phyloP scores from a whole-genome alignment of 2,888 invertebrate species.

The Tetropium fuscum region DNA sequence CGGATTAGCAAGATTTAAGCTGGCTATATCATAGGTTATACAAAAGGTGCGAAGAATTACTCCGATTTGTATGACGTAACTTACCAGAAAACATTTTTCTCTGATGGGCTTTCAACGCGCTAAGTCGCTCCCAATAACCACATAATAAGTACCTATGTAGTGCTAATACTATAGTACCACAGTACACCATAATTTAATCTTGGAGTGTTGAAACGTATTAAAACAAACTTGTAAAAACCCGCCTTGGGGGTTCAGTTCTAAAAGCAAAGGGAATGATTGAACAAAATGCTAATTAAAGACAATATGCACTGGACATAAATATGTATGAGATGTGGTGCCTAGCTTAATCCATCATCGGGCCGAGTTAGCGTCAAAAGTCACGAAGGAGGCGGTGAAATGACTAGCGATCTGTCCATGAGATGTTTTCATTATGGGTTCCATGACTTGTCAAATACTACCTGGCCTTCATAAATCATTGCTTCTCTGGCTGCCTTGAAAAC shows the following conservation, averaged over 20 bases:
- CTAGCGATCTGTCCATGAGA: conserved; percentile 67
- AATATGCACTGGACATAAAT: conserved; percentile 59
- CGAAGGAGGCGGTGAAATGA: conserved; percentile 67
- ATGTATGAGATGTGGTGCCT: conserved; percentile 57
- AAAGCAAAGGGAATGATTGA: conserved; percentile 58
- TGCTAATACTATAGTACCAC: not conserved
- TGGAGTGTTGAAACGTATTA: conserved; percentile 6
- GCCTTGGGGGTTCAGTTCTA: conserved; percentile 12
- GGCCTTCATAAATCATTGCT: conserved; percentile 61
- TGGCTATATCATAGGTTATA: no score
- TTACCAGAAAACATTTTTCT: no score
- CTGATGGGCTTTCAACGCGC: no score
- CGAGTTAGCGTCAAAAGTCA: conserved; percentile 67
- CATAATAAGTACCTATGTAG: not conserved
- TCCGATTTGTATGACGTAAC: no score
- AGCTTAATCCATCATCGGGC: conserved; percentile 63
- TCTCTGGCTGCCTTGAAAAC: conserved; percentile 24
- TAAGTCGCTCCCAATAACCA: no score
- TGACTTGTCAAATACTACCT: conserved; percentile 64
- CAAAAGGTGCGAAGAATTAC: no score
- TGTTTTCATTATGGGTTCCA: conserved; percentile 67
- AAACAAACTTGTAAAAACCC: not conserved
- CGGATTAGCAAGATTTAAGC: no score
- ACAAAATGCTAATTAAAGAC: conserved; percentile 65
- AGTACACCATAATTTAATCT: conserved; percentile 5